A percentile compares a stretch with the other conserved stretches of the same genome.
phyloP scores from a whole-genome alignment of 2,113 vertebrate species.

The human (Homo sapiens) region DNA sequence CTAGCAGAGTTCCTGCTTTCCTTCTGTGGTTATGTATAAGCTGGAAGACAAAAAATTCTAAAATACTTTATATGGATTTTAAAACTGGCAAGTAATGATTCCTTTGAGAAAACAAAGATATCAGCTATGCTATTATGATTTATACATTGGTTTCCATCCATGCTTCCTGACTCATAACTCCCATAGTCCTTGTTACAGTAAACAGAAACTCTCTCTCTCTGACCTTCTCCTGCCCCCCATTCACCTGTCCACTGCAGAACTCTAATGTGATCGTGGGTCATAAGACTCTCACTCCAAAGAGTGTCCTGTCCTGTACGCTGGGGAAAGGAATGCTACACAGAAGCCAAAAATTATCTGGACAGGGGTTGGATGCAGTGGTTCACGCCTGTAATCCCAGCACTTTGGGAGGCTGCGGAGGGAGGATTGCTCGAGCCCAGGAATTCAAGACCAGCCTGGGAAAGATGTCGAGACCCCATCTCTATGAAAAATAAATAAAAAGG shows the following conservation, averaged over 20 bases:
- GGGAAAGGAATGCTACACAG: not conserved
- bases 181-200: not conserved
- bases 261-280: not conserved
- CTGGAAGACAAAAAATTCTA: not conserved
- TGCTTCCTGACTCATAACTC: too few relatives aligned
- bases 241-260: not conserved
- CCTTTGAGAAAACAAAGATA: not conserved
- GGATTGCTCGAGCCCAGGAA: too few relatives aligned
- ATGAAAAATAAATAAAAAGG: too few relatives aligned
- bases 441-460: too few relatives aligned
- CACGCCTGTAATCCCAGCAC: too few relatives aligned
- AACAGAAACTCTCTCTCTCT: not conserved
- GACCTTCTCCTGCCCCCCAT: not conserved
- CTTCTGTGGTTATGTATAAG: too few relatives aligned
- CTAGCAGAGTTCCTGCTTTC: not conserved
- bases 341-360: too few relatives aligned
- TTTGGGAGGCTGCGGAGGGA: too few relatives aligned
- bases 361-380: too few relatives aligned
- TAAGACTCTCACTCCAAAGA: not conserved
- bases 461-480: too few relatives aligned
- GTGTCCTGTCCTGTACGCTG: not conserved
- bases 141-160: too few relatives aligned
- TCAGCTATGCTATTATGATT: not conserved
- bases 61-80: not conserved
- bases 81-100: not conserved